Base-by-base conservation (phyloP, 2,888 invertebrate species). In the Myopa tessellatipennis region DNA sequence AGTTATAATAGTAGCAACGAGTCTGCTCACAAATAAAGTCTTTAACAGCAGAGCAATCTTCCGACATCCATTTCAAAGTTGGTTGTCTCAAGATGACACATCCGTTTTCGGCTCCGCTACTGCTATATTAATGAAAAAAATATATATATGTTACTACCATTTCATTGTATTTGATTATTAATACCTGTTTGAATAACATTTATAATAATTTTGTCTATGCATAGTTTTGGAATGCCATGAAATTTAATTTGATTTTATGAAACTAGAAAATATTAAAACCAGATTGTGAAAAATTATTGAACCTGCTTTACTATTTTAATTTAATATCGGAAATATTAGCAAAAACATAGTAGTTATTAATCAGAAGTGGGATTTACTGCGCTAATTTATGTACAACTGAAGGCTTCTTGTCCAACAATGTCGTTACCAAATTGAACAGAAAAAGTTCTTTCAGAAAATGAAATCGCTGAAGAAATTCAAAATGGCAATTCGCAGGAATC, bases 21-120 rank as follows among this genome's bases (percentile, higher is more conserved):
- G 95, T 95, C 91, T 95, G 95, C 91, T 96, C 95, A 91, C 95
- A 96, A 88, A 96, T 95, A 90, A 95, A 95, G 90, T 95, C 95
- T 91, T 95, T 95, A 85, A 94, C 92, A 86, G 93, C 92, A 81
- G 93, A 94, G 89, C 95, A 96, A 90, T 95, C 94, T 88, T 95
- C 94, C 18, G 94, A 93, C 90, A 93, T 94, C 95, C 95, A 95
- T 88, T 93, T 92, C 89, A 95, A 92, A 79, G 92, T 92, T 60
- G 95, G 95, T 83, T 94, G 94, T 87, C 93, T 93, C 86, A 95
- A 91, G 74, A 94, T 92, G 77, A 95, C 94, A 90, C 95, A 95
- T 81, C 94, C 94, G 88, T 94, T 91, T 80, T 91, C 90, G 82
- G 91, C 91, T 83, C 92, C 92, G 88, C 91, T 92, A 88, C 91